phyloP scores from a whole-genome alignment of 2,113 vertebrate genomes.

The Xiphias gladius region DNA sequence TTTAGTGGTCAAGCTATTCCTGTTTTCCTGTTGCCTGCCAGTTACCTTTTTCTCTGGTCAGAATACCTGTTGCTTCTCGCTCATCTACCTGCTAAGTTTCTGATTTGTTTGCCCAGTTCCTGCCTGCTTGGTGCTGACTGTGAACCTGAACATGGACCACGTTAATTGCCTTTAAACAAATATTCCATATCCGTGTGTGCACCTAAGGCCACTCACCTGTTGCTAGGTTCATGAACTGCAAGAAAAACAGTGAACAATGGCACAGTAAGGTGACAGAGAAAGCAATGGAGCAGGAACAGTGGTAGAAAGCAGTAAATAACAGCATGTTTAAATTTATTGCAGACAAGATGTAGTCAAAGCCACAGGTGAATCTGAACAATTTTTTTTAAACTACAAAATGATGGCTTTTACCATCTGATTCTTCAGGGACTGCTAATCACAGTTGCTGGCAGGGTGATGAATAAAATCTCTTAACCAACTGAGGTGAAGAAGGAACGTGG shows the following conservation, averaged over 20 bases:
- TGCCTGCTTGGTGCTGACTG: not conserved
- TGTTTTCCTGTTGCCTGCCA: not conserved
- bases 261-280: not conserved
- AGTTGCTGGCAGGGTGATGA: not conserved
- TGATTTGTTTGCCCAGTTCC: constrained; percentile 5
- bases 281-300: not conserved
- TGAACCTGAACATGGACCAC: not conserved
- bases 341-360: not conserved
- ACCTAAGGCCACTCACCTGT: constrained; percentile 4
- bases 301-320: not conserved
- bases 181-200: not conserved
- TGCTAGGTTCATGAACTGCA: not conserved
- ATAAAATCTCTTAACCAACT: not conserved
- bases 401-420: not conserved
- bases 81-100: constrained; percentile 1
- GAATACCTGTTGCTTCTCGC: not conserved
- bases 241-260: not conserved
- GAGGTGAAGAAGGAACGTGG: not conserved
- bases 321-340: not conserved
- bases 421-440: not conserved
- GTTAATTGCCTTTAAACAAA: constrained; percentile 22
- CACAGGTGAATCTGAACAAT: not conserved
- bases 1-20: constrained; percentile 20
- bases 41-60: not conserved
- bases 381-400: constrained; percentile 10